phyloP scores from a whole-genome alignment of 2,797 vertebrate species.

The Propithecus perrieri region DNA sequence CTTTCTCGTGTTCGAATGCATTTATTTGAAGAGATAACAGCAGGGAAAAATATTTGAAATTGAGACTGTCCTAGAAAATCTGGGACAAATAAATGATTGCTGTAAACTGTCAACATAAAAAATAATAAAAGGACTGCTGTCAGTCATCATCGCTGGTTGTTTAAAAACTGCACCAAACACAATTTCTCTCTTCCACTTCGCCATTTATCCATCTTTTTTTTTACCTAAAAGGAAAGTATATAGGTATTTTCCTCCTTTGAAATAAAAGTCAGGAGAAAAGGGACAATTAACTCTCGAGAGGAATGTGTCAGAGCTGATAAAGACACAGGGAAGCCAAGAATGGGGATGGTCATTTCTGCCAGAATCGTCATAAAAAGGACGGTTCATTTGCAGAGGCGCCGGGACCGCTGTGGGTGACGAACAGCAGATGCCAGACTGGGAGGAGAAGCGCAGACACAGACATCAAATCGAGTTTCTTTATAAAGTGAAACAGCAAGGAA shows the following conservation, averaged over 20 bases:
- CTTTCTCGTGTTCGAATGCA: background rate
- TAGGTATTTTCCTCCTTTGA: conserved; percentile 36
- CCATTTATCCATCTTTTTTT: background rate
- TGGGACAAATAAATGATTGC: conserved; percentile 3
- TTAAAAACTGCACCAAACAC: background rate
- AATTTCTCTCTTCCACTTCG: conserved; percentile 10
- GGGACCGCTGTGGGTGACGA: conserved; percentile 30
- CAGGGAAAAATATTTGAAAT: background rate
- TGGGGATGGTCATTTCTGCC: conserved; percentile 8
- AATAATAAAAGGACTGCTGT: background rate
- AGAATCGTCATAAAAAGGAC: background rate
- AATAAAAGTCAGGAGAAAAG: conserved; percentile 27
- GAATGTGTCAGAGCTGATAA: background rate
- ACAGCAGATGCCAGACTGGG: background rate
- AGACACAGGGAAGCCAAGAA: conserved; percentile 12
- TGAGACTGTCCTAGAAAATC: conserved; percentile 13
- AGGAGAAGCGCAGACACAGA: conserved; percentile 29
- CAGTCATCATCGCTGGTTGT: background rate
- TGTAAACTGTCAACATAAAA: background rate
- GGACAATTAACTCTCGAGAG: background rate
- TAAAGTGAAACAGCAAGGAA: conserved; percentile 42
- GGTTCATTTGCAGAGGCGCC: background rate
- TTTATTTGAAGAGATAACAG: conserved; percentile 19
- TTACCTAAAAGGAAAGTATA: background rate
- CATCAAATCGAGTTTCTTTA: conserved; percentile 73